Evolutionary conservation across 2,797 vertebrate species (phyloP), one percentile per base, ranked within the genome.

Genomic region (Gorsachius magnificus): DNA sequence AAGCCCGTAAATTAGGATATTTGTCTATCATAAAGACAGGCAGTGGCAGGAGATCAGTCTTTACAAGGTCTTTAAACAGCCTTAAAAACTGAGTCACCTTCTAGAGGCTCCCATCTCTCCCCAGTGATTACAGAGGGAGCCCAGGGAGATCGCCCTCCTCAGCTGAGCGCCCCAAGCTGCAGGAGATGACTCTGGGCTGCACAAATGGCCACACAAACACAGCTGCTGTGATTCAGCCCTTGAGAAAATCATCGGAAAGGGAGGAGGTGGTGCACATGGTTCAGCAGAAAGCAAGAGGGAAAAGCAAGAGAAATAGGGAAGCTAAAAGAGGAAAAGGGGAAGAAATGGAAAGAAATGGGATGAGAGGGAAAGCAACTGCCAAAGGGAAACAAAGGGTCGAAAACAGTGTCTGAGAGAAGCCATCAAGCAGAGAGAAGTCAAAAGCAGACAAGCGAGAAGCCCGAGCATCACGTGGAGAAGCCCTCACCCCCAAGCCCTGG

Each of bases 241-340:
- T 13, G 13, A n/a, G 35, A 61, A 94, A 84, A 66, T 3, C 7
- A 70, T 8, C 7, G 13, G 57, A 79, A 91, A 93, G 48, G 22
- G 53, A 88, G 38, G 69, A 74, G 38, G n/a, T 33, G 16, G 13
- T 64, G 28, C 2, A 0, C 24, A 5, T 5, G 20, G 17, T n/a
- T 76, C 12, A 11, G 12, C 75, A 87, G 51, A 89, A 90, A 63
- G 78, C 43, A 81, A 81, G 65, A 92, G 38, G 21, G 33, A 43
- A 87, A 66, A 83, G 7, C 8, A 45, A 66, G 66, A 90, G 41
- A 46, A 94, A 90, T 6, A 81, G 24, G 51, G 66, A 95, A 87
- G 43, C 25, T 24, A 61, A 80, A 93, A 84, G 83, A 79, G 9
- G 69, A 66, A 66, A 83, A 43, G 19, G 5, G 38, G 10, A 43